phyloP scores from a whole-genome alignment of 1,140 invertebrate species.

The Apis cerana region DNA sequence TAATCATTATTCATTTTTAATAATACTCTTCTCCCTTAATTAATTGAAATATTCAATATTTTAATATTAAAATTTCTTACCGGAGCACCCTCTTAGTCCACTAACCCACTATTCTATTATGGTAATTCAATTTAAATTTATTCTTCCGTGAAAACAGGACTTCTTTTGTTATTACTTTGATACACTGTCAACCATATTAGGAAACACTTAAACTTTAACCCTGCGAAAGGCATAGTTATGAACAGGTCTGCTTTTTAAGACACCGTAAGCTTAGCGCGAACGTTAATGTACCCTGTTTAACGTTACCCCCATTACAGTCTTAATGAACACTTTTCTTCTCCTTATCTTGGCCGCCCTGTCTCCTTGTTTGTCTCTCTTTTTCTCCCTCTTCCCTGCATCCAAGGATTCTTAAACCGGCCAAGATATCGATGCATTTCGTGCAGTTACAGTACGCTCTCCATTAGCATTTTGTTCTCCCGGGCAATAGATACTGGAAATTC shows the following conservation, averaged over 20 bases:
- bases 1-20: background rate
- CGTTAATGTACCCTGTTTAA: conserved; percentile 71
- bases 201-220: conserved; percentile 21
- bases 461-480: conserved; percentile 55
- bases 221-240: conserved; percentile 10
- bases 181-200: conserved; percentile 34
- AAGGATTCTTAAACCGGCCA: conserved; percentile 49
- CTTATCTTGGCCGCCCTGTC: conserved; percentile 38
- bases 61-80: background rate
- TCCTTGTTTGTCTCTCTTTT: conserved; percentile 47
- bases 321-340: conserved; percentile 67
- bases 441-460: conserved; percentile 20
- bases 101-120: background rate
- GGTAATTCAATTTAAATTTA: background rate
- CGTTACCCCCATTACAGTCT: conserved; percentile 68
- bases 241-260: conserved; percentile 60
- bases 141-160: background rate
- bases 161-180: background rate
- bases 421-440: conserved; percentile 49
- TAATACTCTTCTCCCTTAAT: background rate
- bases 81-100: too few species aligned
- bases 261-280: conserved; percentile 64
- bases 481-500: conserved; percentile 32
- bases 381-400: background rate
- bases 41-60: background rate